Evolutionary conservation across 2,113 vertebrate species (phyloP).

Genomic region (Strix uralensis): DNA sequence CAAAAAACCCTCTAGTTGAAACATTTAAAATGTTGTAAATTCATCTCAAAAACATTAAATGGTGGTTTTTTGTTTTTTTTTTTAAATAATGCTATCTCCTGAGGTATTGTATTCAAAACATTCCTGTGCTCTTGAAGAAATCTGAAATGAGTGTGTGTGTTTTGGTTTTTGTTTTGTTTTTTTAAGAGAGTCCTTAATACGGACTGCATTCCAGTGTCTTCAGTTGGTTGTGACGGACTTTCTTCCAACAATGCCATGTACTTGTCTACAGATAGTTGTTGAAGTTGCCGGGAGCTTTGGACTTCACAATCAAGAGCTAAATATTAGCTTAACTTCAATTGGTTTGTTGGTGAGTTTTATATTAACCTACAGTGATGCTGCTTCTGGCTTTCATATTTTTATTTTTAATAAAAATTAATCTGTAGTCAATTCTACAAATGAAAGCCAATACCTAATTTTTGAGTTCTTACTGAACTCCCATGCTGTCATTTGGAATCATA

Average conservation of each 20-base stretch:
- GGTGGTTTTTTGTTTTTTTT: neutral
- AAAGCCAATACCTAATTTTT: neutral
- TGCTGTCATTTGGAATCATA: neutral
- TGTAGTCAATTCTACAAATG: neutral
- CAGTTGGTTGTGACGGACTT: constrained; percentile 99
- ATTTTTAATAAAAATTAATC: neutral
- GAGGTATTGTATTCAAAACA: neutral
- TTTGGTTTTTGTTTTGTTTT: constrained; percentile 32
- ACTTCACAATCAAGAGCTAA: constrained; percentile 98
- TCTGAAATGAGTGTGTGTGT: neutral
- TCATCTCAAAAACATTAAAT: neutral
- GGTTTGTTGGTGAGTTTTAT: constrained; percentile 88
- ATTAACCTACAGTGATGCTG: neutral
- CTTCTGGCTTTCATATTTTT: neutral
- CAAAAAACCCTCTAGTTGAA: neutral
- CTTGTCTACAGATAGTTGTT: constrained; percentile 97
- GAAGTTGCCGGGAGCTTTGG: constrained; percentile 98
- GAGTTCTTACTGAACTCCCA: neutral
- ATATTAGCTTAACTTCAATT: constrained; percentile 98
- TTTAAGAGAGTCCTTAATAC: constrained; percentile 93
- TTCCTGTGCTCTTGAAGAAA: constrained; percentile 8
- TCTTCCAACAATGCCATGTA: constrained; percentile 97
- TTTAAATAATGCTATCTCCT: neutral
- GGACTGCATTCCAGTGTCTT: constrained; percentile 99
- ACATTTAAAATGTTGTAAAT: neutral